Base-by-base conservation (phyloP, 2,113 vertebrate genomes). In the Asarcornis scutulata region DNA sequence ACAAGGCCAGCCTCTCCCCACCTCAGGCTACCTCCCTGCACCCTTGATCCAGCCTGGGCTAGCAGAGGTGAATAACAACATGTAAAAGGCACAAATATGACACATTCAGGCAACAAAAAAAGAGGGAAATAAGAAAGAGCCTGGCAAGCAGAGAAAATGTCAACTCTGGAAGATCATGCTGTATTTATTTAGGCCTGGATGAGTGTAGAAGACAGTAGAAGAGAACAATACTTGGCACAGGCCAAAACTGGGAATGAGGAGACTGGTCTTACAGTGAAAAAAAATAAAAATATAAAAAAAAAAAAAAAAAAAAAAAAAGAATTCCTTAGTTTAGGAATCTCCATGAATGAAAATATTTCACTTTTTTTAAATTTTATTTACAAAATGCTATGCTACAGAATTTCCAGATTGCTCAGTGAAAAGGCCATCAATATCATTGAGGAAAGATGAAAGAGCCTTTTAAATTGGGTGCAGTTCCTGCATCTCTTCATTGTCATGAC, bases 371-470 rank as follows among this genome's bases (percentile, higher is more conserved):
- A 59, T 79, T 72, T 81, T 88, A 77, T 72, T 86, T 86, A 53
- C 53, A 68, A 90, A 95, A 93, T 72, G 48, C 64, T 81, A 63
- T 53, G 7, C 31, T 32, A 50, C 53, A 31, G 31, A 91, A 52
- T 56, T 83, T 72, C 79, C 68, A 87, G 78, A 68, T 59, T 95
- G 69, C 44, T 93, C 68, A 38, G 26, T 84, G 74, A 44, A 93
- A 87, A 83, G 82, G 15, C 42, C 91, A 78, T 80, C 36, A 2
- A 64, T 94, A 82, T 22, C 48, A 91, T 66, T 74, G 46, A 25
- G 82, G 72, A 56, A 83, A 93, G 42, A 89, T 67, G 78, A 80
- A 96, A 63, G 31, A 94, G 72, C 38, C 74, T 88, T 82, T 89
- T 63, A 80, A 83, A 73, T 2, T 46, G 63, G 68, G 58, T 17